Conservation (phyloP, 2,888 invertebrate genomes). For the Criorhina ranunculi region DNA sequence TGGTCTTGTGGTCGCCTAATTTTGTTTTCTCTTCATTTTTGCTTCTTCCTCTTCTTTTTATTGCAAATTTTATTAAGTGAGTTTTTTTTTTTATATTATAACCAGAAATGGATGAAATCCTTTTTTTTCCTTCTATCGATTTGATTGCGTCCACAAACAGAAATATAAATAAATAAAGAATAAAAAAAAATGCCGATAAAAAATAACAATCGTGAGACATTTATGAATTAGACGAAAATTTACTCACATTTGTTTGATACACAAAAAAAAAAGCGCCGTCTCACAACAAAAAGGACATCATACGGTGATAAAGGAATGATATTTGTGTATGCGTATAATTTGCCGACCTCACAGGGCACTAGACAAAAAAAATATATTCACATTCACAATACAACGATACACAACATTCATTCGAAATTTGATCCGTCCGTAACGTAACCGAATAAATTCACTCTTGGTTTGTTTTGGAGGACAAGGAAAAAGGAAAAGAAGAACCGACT, state of each 20-base stretch:
- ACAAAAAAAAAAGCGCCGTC: slow-evolving; percentile 5
- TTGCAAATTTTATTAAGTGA: slow-evolving; percentile 40
- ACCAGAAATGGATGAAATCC: slow-evolving; percentile 9
- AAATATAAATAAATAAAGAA: slow-evolving; percentile 6
- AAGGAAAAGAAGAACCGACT: slow-evolving; percentile 37
- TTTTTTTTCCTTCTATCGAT: slow-evolving; percentile 7
- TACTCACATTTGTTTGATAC: slow-evolving; percentile 44
- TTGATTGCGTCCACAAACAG: slow-evolving; percentile 21
- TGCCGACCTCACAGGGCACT: slow-evolving; percentile 22
- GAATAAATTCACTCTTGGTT: slow-evolving; percentile 59
- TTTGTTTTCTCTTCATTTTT: not conserved
- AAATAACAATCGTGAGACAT: slow-evolving; percentile 38
- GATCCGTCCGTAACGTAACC: slow-evolving; percentile 49
- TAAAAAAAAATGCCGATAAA: slow-evolving; percentile 9
- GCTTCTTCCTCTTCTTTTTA: slow-evolving; percentile 5
- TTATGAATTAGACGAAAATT: slow-evolving; percentile 54
- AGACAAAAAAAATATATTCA: slow-evolving; percentile 11
- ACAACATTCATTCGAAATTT: slow-evolving; percentile 44
- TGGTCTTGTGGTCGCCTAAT: not conserved
- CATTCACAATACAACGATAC: slow-evolving; percentile 35
- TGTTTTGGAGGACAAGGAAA: slow-evolving; percentile 36
- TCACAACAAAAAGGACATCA: slow-evolving; percentile 39
- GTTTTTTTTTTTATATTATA: slow-evolving; percentile 27
- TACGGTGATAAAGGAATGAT: slow-evolving; percentile 15
- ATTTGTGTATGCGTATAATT: slow-evolving; percentile 16